These are phyloP conservation scores for Pavo muticus DNA, from an alignment of 2,113 vertebrate genomes.

Conservation along the genomic window DNA sequence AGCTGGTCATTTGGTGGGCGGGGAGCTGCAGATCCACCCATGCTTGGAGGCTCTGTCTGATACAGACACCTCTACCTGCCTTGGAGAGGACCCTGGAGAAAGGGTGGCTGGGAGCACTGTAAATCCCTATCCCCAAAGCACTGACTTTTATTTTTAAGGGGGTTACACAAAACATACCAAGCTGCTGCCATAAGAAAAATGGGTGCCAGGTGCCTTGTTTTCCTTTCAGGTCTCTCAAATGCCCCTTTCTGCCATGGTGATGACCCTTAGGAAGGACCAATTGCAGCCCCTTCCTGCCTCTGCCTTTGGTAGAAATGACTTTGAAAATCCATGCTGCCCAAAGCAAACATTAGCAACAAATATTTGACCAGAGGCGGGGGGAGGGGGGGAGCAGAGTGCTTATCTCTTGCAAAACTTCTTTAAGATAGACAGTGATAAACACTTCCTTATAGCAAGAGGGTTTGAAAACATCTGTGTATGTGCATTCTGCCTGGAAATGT, in stretches of 20 bases:
- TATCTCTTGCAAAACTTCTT: background rate
- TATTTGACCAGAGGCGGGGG: background rate
- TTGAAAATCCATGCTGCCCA: accelerated
- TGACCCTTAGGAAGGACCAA: background rate
- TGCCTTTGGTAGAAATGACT: background rate
- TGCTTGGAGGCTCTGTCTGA: background rate
- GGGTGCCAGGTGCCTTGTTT: accelerated
- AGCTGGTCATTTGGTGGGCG: too few species aligned
- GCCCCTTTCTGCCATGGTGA: accelerated
- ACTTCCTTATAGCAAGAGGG: background rate
- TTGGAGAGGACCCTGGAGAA: background rate
- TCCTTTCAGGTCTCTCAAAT: background rate
- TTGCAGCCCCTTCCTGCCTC: accelerated
- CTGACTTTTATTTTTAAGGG: background rate
- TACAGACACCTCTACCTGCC: background rate
- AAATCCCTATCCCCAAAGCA: background rate
- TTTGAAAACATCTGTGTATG: background rate
- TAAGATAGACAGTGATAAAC: background rate
- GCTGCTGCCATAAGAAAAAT: background rate
- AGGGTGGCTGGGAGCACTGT: background rate
- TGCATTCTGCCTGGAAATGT: background rate
- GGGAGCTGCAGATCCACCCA: background rate
- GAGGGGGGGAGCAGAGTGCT: accelerated
- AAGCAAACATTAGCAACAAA: background rate
- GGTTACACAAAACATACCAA: background rate